phyloP scores from a whole-genome alignment of 2,797 vertebrate genomes.

The Pterois miles region DNA sequence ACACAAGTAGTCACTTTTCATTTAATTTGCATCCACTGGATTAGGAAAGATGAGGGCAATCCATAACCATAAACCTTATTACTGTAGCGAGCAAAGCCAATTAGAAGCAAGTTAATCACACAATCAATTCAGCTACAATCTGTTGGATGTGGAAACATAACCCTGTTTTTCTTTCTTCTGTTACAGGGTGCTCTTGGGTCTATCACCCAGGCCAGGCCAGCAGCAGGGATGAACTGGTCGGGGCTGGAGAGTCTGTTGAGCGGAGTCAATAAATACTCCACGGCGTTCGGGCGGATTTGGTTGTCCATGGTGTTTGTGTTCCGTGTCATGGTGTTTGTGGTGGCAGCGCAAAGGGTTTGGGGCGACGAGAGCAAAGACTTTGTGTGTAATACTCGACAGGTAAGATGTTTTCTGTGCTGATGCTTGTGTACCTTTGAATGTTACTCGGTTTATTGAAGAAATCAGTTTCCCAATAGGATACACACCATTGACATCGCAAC shows the following conservation, averaged over 20 bases:
- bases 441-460: background rate
- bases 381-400: conserved; percentile 90
- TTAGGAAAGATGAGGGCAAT: background rate
- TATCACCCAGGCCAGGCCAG: background rate
- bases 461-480: background rate
- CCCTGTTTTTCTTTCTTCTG: background rate
- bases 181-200: conserved; percentile 10
- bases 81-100: background rate
- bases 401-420: conserved; percentile 24
- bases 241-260: conserved; percentile 87
- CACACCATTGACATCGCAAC: background rate
- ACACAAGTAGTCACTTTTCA: background rate
- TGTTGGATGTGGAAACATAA: background rate
- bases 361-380: conserved; percentile 92
- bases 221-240: conserved; percentile 91
- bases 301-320: conserved; percentile 95
- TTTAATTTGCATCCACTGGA: background rate
- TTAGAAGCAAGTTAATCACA: background rate
- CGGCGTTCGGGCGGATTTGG: conserved; percentile 94
- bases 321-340: conserved; percentile 92
- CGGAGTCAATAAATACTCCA: conserved; percentile 93
- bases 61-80: rapidly evolving
- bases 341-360: conserved; percentile 92
- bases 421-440: background rate
- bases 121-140: background rate